Base-by-base conservation (phyloP, 1,140 invertebrate genomes). In the Heliconius congener region DNA sequence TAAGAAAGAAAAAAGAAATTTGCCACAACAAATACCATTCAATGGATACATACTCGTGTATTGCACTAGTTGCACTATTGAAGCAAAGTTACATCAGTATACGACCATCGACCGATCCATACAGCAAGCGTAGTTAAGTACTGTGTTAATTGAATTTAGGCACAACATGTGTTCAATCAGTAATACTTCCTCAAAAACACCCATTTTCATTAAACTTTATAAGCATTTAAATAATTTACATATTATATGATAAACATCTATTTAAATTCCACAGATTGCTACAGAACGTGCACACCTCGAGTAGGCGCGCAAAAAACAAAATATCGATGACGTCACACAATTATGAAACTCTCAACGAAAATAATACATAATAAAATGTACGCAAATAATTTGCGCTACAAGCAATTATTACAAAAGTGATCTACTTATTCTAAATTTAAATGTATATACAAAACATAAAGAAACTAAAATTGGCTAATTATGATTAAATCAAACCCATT, bases 41-140 rank as follows among this genome's bases (percentile, higher is more conserved):
- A 88, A 91, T 91, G 90, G 90, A 86, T 86, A 85, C 34, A 37
- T 84, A 84, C 84, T 87, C 78, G 85, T 83, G 81, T 93, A 94
- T 93, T 94, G 91, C 91, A 94, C 90, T 90, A 91, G 93, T 93
- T 94, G 91, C 91, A 94, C 90, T 90, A 91, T 83, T 87, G 86
- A 85, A 86, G 83, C 83, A 85, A 72, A 82, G 11, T 66, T 27
- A 66, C 70, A 75, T 79, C 72, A 71, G 78, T 81, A 77, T 46
- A 81, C 71, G 77, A 76, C 6, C 60, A 27, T 66, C 23, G 60
- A 66, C 4, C 60, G 60, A 30, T 4, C 60, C 74, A 70, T 77
- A 74, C 74, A 77, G 73, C 72, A 75, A 78, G 80, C 80, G 80
- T 80, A 84, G 50, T 89, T 89, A 89, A 89, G 87, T 88, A 89